These are phyloP conservation scores for Erithacus rubecula DNA, from an alignment of 2,797 vertebrate species.

Conservation along the genomic window DNA sequence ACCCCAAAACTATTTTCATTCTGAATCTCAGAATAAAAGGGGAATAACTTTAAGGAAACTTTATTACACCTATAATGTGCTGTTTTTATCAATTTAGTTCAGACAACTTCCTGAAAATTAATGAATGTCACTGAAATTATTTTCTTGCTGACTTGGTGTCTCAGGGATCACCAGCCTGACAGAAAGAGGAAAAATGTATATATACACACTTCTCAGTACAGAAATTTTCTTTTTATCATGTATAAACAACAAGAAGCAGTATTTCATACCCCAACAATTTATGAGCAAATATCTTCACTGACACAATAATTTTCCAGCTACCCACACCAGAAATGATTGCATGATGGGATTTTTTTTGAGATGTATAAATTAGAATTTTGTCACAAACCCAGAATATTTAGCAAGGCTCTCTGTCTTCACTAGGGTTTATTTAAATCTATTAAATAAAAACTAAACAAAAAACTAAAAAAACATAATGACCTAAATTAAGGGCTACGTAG, in stretches of 20 bases:
- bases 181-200: slow-evolving; percentile 14
- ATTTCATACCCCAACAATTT: slow-evolving; percentile 33
- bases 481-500: background rate
- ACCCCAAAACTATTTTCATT: background rate
- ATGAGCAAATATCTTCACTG: slow-evolving; percentile 26
- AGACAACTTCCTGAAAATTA: slow-evolving; percentile 45
- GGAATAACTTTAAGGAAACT: slow-evolving; percentile 36
- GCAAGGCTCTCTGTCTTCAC: background rate
- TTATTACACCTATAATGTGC: background rate
- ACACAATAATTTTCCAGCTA: slow-evolving; percentile 41
- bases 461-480: background rate
- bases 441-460: background rate
- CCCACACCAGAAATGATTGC: background rate
- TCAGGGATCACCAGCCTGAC: slow-evolving; percentile 35
- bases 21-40: background rate
- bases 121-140: slow-evolving; percentile 12
- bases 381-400: background rate
- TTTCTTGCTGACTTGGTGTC: slow-evolving; percentile 49
- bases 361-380: slow-evolving; percentile 31
- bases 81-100: slow-evolving; percentile 44
- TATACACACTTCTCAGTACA: background rate
- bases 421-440: background rate
- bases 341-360: background rate
- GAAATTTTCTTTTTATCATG: slow-evolving; percentile 51
- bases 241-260: slow-evolving; percentile 57